Conservation (phyloP, 1,140 invertebrate species). For the Nasonia vitripennis region DNA sequence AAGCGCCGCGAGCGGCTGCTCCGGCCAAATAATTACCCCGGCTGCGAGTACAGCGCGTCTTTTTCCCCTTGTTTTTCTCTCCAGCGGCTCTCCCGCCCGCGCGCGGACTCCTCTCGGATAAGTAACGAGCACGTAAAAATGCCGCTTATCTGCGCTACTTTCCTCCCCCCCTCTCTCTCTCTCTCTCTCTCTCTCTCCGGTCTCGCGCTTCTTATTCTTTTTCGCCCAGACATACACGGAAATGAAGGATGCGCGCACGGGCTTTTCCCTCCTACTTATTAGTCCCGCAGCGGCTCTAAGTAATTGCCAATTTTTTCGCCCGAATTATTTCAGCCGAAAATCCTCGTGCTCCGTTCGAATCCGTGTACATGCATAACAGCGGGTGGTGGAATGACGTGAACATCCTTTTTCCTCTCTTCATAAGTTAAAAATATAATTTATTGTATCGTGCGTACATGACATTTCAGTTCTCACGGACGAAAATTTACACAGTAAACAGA, state of each 20-base stretch:
- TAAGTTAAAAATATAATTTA: conserved; percentile 13
- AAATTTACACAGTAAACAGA: conserved; percentile 28
- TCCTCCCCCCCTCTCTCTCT: not conserved
- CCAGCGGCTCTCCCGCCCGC: not conserved
- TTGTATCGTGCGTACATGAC: not conserved
- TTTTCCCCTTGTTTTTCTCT: conserved; percentile 48
- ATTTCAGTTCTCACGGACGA: not conserved
- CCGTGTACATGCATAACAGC: not conserved
- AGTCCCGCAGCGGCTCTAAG: conserved; percentile 1
- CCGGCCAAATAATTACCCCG: conserved; percentile 54
- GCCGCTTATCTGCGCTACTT: conserved; percentile 43
- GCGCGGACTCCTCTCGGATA: not conserved
- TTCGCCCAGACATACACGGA: conserved; percentile 6
- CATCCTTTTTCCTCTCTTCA: not conserved
- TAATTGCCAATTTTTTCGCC: conserved; percentile 44
- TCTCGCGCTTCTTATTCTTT: not conserved
- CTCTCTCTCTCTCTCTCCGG: not conserved
- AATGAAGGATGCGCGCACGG: conserved; percentile 43
- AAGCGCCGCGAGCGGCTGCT: conserved; percentile 26
- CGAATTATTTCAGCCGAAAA: conserved; percentile 7
- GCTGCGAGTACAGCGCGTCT: conserved; percentile 43
- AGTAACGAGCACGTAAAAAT: conserved; percentile 55
- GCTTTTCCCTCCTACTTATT: conserved; percentile 26
- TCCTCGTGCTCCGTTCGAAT: not conserved
- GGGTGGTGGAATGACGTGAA: not conserved